Percentiles rank a stretch among this genome's conserved stretches.
These are phyloP conservation scores for Tenthredo scrophulariae DNA, from an alignment of 2,888 invertebrate genomes.

Conservation along the genomic window DNA sequence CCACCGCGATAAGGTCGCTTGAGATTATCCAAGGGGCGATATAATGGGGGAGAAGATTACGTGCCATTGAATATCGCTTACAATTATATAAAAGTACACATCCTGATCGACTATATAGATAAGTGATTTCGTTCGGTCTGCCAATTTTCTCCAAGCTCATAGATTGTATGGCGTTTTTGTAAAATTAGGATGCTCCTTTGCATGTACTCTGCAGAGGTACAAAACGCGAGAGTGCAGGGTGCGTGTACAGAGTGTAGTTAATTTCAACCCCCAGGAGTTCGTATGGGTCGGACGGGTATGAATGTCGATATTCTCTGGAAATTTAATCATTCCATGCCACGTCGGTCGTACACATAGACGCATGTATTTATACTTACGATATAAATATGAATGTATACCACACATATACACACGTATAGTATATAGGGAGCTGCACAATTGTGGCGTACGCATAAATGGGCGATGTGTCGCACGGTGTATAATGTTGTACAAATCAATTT, in stretches of 20 bases:
- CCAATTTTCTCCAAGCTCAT: background rate
- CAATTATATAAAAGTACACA: background rate
- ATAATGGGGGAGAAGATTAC: background rate
- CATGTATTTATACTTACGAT: background rate
- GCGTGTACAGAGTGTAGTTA: constrained; percentile 61
- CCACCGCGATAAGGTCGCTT: constrained; percentile 51
- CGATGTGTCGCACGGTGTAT: constrained; percentile 52
- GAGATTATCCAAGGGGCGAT: constrained; percentile 4
- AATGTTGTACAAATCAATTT: constrained; percentile 71
- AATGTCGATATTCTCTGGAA: constrained; percentile 73
- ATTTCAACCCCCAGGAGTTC: constrained; percentile 62
- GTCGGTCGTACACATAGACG: background rate
- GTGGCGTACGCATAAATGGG: constrained; percentile 17
- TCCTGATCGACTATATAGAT: background rate
- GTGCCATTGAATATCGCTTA: constrained; percentile 16
- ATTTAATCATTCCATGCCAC: constrained; percentile 70
- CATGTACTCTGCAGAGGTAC: background rate
- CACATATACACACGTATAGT: background rate
- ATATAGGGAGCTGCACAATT: background rate
- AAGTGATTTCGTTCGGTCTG: background rate
- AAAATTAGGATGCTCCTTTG: background rate
- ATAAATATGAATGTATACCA: background rate
- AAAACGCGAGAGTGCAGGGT: constrained; percentile 1
- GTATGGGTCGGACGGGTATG: constrained; percentile 61
- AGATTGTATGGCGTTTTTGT: background rate